These are phyloP conservation scores for Zaprionus lachaisei DNA, from an alignment of 1,140 invertebrate species.

Conservation along the genomic window DNA sequence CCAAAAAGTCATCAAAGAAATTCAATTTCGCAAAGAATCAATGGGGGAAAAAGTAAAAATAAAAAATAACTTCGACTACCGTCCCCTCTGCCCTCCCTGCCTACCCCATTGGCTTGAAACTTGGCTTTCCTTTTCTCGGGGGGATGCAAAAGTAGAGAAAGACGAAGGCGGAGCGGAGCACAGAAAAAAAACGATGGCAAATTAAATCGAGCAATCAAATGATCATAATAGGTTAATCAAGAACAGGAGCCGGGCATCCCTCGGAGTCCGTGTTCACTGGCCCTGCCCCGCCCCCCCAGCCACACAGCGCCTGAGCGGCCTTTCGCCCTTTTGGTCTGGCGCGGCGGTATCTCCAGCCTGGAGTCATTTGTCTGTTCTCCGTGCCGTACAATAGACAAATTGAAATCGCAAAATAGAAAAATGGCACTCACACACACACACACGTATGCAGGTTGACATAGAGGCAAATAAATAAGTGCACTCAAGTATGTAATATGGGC, in stretches of 20 bases:
- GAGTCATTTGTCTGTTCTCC: slow-evolving; percentile 47
- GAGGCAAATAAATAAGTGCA: slow-evolving; percentile 82
- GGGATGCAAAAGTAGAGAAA: slow-evolving; percentile 8
- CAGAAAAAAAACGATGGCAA: slow-evolving; percentile 57
- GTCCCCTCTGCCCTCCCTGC: not conserved
- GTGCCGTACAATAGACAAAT: slow-evolving; percentile 61
- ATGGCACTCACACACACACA: slow-evolving; percentile 51
- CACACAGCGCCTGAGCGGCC: not conserved
- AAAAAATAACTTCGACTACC: slow-evolving; percentile 28
- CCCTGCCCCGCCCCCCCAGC: not conserved
- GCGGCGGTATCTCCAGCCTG: slow-evolving; percentile 6
- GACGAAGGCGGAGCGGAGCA: not conserved
- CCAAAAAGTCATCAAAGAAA: slow-evolving; percentile 73
- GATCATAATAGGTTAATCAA: slow-evolving; percentile 83
- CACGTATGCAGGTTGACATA: slow-evolving; percentile 68
- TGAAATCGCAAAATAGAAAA: slow-evolving; percentile 65
- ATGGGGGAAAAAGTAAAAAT: slow-evolving; percentile 21
- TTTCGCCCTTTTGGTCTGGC: slow-evolving; percentile 11
- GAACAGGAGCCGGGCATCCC: slow-evolving; percentile 55
- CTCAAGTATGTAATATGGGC: slow-evolving; percentile 81
- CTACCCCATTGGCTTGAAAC: not conserved
- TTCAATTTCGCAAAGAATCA: slow-evolving; percentile 62
- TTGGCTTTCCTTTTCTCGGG: not conserved
- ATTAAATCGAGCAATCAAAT: slow-evolving; percentile 82
- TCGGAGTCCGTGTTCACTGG: not conserved